phyloP scores from a whole-genome alignment of 92 coral and sea anemone genomes.

The Pocillopora meandrina region DNA sequence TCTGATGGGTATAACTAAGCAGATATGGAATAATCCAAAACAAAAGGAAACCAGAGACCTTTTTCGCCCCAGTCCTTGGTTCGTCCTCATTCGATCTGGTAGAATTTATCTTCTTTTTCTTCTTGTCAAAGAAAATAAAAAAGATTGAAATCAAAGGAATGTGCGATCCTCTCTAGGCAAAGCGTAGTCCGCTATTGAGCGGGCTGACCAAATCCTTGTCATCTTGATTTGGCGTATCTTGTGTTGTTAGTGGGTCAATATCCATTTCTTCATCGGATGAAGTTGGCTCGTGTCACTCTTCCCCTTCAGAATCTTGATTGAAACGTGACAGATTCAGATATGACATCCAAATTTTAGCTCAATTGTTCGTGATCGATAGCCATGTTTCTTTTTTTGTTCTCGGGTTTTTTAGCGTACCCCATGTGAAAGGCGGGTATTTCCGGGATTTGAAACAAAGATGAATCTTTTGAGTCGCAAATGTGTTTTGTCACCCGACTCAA shows the following conservation, averaged over 20 bases:
- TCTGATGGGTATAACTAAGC: constrained; percentile 24
- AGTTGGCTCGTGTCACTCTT: not conserved
- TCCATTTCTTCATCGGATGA: not conserved
- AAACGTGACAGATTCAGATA: constrained; percentile 14
- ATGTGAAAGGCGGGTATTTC: constrained; percentile 27
- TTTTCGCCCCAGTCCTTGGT: constrained; percentile 37
- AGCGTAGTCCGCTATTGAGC: not conserved
- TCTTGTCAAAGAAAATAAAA: not conserved
- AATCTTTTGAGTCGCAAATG: constrained; percentile 3
- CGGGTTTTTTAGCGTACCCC: constrained; percentile 47
- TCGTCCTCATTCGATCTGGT: not conserved
- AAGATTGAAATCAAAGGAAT: not conserved
- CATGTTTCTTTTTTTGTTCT: constrained; percentile 31
- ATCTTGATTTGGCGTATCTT: not conserved
- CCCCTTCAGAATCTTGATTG: not conserved
- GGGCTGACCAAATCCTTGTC: not conserved
- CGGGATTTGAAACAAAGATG: not conserved
- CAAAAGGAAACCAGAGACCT: constrained; percentile 29
- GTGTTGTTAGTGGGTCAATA: constrained; percentile 8
- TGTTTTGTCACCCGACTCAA: constrained; percentile 35
- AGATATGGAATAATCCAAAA: constrained; percentile 19
- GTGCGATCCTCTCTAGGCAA: not conserved
- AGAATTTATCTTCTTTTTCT: not conserved
- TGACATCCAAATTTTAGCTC: constrained; percentile 28
- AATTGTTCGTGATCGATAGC: constrained; percentile 30